Evolutionary conservation across 2,888 invertebrate species (phyloP), one percentile per base, ranked within the genome.

Genomic region (Bombylius discolor): DNA sequence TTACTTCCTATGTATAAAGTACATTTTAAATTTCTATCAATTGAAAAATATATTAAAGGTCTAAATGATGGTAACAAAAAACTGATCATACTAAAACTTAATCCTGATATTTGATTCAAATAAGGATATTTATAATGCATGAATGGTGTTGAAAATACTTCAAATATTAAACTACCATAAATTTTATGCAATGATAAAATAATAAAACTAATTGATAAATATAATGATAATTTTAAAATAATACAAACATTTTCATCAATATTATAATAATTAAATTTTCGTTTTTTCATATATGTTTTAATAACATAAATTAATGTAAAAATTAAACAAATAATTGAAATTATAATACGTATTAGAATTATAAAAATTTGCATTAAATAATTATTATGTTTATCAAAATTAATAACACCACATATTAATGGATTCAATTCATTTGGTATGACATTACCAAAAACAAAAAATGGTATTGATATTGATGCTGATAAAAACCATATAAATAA

Each of bases 401-500:
- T 62, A 34, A 59, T 56, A 11, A 61, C 51, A 13, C 58, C 59
- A 56, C 62, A 60, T 14, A 59, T 49, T 46, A 53, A 36, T 7
- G 60, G 55, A 51, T 55, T 49, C 32, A 51, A 34, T 31, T 58
- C 58, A 36, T 58, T 59, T 6, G 62, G 60, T 31, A 62, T 49
- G 8, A 60, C 58, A 39, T 54, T 55, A 34, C 61, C 60, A 39
- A 60, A 61, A 5, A 60, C 54, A 45, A 61, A 60, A 4, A 60
- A 51, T 32, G 82, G 82, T 51, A 82, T 74, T 66, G 82, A 80
- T 44, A 81, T 67, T 1, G 82, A 82, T 48, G 77, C 66, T 44
- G 80, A 76, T 51, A 81, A 66, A 59, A 80, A 73, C 82, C 82
- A 82, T 51, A 81, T 75, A 61, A 81, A 77, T 55, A 78, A 64